phyloP scores from a whole-genome alignment of 1,140 invertebrate genomes.

The Thaumatotibia leucotreta region DNA sequence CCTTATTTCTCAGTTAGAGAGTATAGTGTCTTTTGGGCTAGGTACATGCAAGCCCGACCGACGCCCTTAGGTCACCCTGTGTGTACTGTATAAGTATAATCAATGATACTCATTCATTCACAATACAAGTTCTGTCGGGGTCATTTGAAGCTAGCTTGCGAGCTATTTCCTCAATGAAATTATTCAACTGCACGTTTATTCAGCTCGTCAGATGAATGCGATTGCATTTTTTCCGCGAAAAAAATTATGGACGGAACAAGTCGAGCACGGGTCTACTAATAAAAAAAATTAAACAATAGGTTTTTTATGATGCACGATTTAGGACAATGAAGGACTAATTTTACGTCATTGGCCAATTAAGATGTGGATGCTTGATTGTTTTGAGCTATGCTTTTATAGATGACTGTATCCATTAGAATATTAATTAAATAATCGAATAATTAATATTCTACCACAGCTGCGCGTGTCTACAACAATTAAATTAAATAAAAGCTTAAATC shows the following conservation, averaged over 20 bases:
- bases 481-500: too few relatives aligned
- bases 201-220: background rate
- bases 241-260: background rate
- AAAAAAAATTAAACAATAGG: slow-evolving; percentile 12
- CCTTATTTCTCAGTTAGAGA: slow-evolving; percentile 16
- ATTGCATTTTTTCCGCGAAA: slow-evolving; percentile 10
- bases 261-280: background rate
- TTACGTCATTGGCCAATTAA: slow-evolving; percentile 15
- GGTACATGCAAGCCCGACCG: slow-evolving; percentile 45
- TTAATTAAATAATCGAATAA: too few relatives aligned
- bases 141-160: slow-evolving; percentile 53
- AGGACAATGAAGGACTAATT: slow-evolving; percentile 10
- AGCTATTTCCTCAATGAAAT: slow-evolving; percentile 50
- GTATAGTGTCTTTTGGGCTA: slow-evolving; percentile 18
- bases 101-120: slow-evolving; percentile 73
- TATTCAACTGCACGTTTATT: background rate
- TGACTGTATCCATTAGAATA: too few relatives aligned
- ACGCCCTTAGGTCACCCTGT: slow-evolving; percentile 63
- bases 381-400: background rate
- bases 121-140: slow-evolving; percentile 64
- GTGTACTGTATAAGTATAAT: slow-evolving; percentile 60
- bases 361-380: background rate
- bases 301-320: background rate
- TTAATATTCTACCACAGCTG: too few relatives aligned
- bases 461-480: too few relatives aligned